Conservation (phyloP, 2,888 invertebrate genomes). For the Cremastinae sp. region DNA sequence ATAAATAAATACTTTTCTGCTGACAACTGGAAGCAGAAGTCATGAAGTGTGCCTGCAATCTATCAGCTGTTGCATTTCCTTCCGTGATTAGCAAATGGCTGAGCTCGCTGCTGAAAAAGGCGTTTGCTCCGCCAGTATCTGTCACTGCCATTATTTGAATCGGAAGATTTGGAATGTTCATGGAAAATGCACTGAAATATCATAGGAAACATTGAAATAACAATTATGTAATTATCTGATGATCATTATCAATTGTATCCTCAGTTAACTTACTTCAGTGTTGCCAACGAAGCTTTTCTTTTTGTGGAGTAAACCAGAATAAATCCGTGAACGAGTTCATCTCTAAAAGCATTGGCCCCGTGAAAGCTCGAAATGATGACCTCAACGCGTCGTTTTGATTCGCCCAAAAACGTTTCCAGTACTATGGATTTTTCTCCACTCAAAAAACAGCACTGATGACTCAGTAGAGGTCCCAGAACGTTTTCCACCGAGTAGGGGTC, state of each 20-base stretch:
- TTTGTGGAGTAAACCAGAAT: conserved; percentile 97
- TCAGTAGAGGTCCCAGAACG: conserved; percentile 92
- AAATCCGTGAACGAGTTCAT: conserved; percentile 96
- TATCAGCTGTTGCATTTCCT: conserved; percentile 95
- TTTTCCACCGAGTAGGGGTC: conserved; percentile 96
- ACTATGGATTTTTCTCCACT: conserved; percentile 93
- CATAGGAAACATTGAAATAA: background rate
- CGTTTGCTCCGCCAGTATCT: conserved; percentile 92
- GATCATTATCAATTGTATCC: conserved; percentile 9
- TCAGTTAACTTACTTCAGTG: conserved; percentile 86
- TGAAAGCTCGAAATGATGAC: conserved; percentile 97
- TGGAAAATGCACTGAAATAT: conserved; percentile 90
- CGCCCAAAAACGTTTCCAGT: conserved; percentile 95
- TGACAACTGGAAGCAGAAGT: conserved; percentile 92
- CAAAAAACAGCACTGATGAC: conserved; percentile 92
- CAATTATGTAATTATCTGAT: background rate
- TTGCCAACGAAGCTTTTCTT: conserved; percentile 95
- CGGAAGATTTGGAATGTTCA: conserved; percentile 95
- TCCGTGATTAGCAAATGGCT: conserved; percentile 95
- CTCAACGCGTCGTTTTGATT: conserved; percentile 93
- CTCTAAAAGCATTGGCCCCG: conserved; percentile 94
- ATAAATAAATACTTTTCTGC: conserved; percentile 86
- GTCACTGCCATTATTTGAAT: conserved; percentile 97
- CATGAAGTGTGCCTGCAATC: conserved; percentile 94
- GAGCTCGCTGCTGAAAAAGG: conserved; percentile 94